Evolutionary conservation across 2,797 vertebrate genomes (phyloP).

Genomic region (Tolypeutes matacus): DNA sequence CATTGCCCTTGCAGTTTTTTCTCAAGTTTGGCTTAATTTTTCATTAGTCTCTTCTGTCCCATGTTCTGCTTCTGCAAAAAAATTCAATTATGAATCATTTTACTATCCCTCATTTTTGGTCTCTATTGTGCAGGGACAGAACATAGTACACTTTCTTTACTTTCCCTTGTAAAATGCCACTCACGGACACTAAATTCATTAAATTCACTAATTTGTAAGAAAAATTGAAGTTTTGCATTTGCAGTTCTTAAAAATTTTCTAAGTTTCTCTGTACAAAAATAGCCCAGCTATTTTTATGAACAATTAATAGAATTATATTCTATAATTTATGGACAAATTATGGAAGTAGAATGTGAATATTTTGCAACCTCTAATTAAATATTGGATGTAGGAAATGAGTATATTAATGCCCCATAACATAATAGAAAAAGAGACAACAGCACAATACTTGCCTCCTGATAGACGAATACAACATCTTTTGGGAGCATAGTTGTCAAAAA

Average conservation of each 20-base stretch:
- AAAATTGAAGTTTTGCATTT: background rate
- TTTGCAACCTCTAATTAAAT: background rate
- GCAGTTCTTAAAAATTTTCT: background rate
- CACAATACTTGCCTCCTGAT: background rate
- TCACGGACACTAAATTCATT: background rate
- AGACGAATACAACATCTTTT: background rate
- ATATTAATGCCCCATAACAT: background rate
- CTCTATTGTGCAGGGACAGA: background rate
- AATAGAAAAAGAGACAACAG: background rate
- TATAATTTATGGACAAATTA: background rate
- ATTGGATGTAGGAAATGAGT: background rate
- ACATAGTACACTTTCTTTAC: background rate
- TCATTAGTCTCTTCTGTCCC: background rate
- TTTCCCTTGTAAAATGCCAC: background rate
- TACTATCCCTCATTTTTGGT: background rate
- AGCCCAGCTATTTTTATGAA: background rate
- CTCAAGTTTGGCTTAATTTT: background rate
- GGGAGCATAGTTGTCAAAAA: background rate
- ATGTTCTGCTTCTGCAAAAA: background rate
- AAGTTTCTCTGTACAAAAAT: background rate
- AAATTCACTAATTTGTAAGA: background rate
- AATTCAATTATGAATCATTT: background rate
- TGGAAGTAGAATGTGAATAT: background rate
- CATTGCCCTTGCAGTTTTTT: background rate
- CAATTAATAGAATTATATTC: no score